Evolutionary conservation across 2,888 invertebrate species (phyloP).

Genomic region (Polyommatus iphigenia): DNA sequence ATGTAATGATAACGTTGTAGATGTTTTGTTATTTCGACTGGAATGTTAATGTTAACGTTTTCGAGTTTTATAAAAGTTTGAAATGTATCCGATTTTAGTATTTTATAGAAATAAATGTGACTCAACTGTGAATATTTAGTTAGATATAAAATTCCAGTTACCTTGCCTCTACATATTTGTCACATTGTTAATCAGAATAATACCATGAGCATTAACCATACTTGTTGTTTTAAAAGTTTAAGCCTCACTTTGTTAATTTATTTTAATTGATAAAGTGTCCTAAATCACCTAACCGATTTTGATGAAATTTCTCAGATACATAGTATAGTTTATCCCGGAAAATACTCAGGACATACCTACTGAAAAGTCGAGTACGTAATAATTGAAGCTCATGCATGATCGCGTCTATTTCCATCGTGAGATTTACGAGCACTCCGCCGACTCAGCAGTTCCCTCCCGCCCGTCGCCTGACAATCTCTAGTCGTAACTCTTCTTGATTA

Average conservation of each 20-base stretch:
- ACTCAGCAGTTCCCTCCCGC: conserved; percentile 70
- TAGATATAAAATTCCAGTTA: neutral
- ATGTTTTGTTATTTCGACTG: conserved; percentile 35
- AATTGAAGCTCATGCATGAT: conserved; percentile 30
- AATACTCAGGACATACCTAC: no score
- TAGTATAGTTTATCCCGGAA: no score
- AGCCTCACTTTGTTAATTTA: neutral
- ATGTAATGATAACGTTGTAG: neutral
- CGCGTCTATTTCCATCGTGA: conserved; percentile 66
- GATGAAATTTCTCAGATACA: no score
- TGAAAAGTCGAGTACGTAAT: conserved; percentile 11
- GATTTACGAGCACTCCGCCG: conserved; percentile 73
- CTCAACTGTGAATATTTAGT: conserved; percentile 9
- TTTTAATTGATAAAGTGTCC: no score
- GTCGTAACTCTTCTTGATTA: conserved; percentile 69
- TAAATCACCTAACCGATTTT: no score
- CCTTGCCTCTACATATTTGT: neutral
- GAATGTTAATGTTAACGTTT: conserved; percentile 35
- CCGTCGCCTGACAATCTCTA: conserved; percentile 63
- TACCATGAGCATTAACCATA: no score
- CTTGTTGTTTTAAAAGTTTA: neutral
- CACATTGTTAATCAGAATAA: neutral
- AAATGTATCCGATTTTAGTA: conserved; percentile 13
- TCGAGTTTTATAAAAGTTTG: conserved; percentile 32
- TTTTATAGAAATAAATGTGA: conserved; percentile 16